phyloP scores from a whole-genome alignment of 2,888 invertebrate species.

The Electrophaes corylata region DNA sequence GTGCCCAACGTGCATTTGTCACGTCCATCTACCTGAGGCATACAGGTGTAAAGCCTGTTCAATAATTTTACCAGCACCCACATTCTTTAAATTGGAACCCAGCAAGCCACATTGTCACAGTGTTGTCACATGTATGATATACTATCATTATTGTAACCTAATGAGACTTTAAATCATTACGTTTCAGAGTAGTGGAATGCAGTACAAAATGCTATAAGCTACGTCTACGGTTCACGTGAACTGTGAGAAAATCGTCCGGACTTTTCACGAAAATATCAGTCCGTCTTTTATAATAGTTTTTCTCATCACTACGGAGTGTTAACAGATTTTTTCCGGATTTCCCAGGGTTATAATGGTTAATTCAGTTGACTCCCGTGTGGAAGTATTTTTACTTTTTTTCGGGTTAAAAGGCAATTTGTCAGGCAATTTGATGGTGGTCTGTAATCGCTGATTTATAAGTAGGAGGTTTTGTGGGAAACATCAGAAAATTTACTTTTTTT shows the following conservation, averaged over 20 bases:
- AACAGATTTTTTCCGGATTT: conserved; percentile 69
- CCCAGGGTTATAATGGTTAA: conserved; percentile 50
- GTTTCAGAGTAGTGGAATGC: no score
- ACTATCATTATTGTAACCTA: no score
- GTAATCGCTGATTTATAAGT: conserved; percentile 27
- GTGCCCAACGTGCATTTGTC: no score
- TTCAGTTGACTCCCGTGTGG: conserved; percentile 45
- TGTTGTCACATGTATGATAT: no score
- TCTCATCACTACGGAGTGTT: conserved; percentile 46
- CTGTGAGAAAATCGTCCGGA: neutral
- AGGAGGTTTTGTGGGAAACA: conserved; percentile 2
- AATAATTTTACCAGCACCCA: no score
- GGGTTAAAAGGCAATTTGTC: conserved; percentile 47
- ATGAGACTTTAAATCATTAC: no score
- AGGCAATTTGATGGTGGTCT: conserved; percentile 42
- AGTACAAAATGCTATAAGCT: no score
- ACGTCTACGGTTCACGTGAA: no score
- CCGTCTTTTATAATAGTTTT: conserved; percentile 1
- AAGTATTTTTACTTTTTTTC: conserved; percentile 47
- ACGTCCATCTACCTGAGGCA: no score
- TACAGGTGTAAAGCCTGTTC: no score
- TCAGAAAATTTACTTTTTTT: neutral
- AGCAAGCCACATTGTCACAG: no score
- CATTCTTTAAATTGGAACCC: no score
- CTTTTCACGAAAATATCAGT: neutral